phyloP scores from a whole-genome alignment of 2,113 vertebrate genomes.

The Ifrita kowaldi region DNA sequence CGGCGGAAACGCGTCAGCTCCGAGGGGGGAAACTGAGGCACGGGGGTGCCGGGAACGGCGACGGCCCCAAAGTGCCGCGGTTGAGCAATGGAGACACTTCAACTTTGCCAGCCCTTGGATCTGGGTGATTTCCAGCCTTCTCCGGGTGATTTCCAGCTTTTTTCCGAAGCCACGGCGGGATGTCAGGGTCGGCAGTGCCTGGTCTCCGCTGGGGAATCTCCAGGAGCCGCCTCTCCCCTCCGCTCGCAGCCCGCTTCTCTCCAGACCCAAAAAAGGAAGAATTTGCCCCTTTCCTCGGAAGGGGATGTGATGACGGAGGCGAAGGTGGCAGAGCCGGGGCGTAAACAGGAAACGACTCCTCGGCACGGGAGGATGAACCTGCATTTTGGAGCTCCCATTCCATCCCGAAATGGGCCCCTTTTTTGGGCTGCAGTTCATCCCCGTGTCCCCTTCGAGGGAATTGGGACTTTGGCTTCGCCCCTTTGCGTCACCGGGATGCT shows the following conservation, averaged over 20 bases:
- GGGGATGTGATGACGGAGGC: conserved; percentile 67
- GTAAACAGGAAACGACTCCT: conserved; percentile 74
- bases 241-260: background rate
- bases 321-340: background rate
- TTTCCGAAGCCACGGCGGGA: accelerated
- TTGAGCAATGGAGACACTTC: background rate
- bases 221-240: background rate
- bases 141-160: background rate
- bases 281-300: conserved; percentile 47
- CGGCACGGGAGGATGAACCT: background rate
- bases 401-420: accelerated
- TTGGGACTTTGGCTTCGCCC: accelerated
- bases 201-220: accelerated
- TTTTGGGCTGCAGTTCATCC: accelerated
- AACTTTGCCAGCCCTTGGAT: accelerated
- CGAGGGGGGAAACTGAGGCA: background rate
- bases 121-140: background rate
- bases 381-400: background rate
- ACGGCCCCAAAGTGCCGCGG: accelerated
- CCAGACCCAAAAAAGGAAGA: conserved; percentile 70
- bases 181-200: accelerated
- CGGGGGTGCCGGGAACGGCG: background rate
- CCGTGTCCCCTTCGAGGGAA: accelerated
- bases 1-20: background rate
- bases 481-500: accelerated